Percentiles rank a stretch among this genome's conserved stretches.
phyloP scores from a whole-genome alignment of 2,888 invertebrate species.

The Didymodactylos carnosus region DNA sequence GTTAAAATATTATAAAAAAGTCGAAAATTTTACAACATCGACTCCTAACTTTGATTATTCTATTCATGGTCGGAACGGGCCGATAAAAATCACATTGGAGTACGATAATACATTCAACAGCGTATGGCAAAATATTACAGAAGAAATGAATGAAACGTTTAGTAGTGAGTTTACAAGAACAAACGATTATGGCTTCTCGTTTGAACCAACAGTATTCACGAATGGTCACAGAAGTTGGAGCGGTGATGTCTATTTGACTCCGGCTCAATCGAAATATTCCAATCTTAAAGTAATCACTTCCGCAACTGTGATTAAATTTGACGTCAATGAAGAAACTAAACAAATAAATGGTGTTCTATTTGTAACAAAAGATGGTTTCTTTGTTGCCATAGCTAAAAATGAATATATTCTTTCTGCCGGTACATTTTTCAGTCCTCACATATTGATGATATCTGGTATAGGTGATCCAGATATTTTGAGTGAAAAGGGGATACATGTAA shows the following conservation, averaged over 20 bases:
- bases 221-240: neutral
- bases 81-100: neutral
- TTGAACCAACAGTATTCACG: neutral
- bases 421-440: neutral
- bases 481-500: neutral
- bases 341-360: neutral
- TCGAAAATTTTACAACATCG: neutral
- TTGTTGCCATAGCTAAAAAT: neutral
- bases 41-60: too few relatives aligned
- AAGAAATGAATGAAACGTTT: neutral
- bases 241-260: neutral
- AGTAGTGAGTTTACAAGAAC: neutral
- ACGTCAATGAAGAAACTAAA: neutral
- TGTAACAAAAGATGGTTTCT: neutral
- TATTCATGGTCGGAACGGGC: neutral
- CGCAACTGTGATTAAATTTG: neutral
- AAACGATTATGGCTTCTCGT: neutral
- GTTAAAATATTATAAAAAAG: neutral
- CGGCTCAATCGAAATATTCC: neutral
- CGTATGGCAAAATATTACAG: neutral
- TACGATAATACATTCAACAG: neutral
- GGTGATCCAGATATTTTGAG: neutral
- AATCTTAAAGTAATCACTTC: neutral
- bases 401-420: neutral
- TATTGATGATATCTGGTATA: neutral